Evolutionary conservation across 1,140 invertebrate species (phyloP), one percentile per base, ranked within the genome.

Genomic region (Ostrea denselamellosa): DNA sequence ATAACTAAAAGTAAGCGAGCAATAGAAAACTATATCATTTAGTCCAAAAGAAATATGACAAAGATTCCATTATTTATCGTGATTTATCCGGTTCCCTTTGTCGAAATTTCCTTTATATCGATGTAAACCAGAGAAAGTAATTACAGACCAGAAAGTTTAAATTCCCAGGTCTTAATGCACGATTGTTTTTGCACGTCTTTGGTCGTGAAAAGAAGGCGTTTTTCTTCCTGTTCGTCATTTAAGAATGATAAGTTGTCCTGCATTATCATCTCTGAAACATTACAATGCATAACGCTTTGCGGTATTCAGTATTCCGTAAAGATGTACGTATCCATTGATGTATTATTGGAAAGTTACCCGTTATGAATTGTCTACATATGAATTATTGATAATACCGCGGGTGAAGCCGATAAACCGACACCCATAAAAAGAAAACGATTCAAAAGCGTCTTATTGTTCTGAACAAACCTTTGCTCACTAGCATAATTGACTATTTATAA

Each of bases 81-180:
- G 25, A 34, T 77, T 17, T 8, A 14, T 22, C 4, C 4, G 12
- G 68, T 34, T 77, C 68, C 28, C n/a, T 34, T 77, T 62, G 56
- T 19, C 56, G 2, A 62, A 12, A 58, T 22, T 25, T 71, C 65
- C 65, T 19, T 71, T 28, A 28, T 71, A 22, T 14, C 25, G 58
- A 14, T 9, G 14, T 7, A 58, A 71, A 34, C 4, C 22, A 10
- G 22, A 22, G 25, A 71, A 71, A 22, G 65, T 71, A 22, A 9
- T 22, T 71, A 71, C 14, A 25, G 14, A 28, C 22, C 68, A 28
- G 68, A n/a, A 34, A 77, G 68, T 77, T 77, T 77, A 77, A 77
- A 77, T 77, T 77, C 56, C 56, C 56, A 19, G n/a, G n/a, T 62
- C 56, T n/a, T 19, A 62, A 19, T 62, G 17, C 56, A 17, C 17